Evolutionary conservation across 1,140 invertebrate genomes (phyloP).

Genomic region (Leguminivora glycinivorella): DNA sequence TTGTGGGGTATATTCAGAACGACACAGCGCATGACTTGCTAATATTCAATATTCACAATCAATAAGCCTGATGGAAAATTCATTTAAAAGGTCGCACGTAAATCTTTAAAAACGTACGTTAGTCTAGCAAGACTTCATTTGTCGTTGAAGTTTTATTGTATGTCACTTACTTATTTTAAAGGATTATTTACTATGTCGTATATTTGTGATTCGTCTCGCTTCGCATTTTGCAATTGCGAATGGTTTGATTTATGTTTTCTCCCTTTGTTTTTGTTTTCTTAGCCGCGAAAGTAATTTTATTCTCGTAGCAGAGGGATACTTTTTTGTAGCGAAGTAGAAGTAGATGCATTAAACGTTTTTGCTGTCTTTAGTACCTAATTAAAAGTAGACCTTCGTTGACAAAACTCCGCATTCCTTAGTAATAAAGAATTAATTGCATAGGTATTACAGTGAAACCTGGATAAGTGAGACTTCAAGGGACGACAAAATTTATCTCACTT

Average conservation of each 20-base stretch:
- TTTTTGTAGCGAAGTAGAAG: too few relatives aligned
- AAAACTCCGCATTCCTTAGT: not conserved
- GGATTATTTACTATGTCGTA: not conserved
- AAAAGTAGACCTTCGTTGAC: too few relatives aligned
- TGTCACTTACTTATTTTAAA: not conserved
- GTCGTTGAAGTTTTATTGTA: not conserved
- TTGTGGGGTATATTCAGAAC: not conserved
- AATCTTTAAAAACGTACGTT: not conserved
- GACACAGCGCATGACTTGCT: not conserved
- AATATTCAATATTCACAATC: not conserved
- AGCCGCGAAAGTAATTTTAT: not conserved
- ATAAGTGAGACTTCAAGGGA: too few relatives aligned
- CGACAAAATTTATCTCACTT: too few relatives aligned
- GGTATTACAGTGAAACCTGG: too few relatives aligned
- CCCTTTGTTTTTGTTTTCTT: not conserved
- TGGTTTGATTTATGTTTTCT: not conserved
- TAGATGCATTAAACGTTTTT: too few relatives aligned
- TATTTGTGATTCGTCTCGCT: not conserved
- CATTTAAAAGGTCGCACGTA: not conserved
- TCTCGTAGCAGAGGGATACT: not conserved
- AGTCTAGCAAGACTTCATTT: not conserved
- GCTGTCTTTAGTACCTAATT: not conserved
- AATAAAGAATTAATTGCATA: not conserved
- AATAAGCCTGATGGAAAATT: not conserved
- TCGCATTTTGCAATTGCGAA: constrained; percentile 8